These are phyloP conservation scores for Neotoma lepida DNA, from an alignment of 2,113 vertebrate species.

Conservation along the genomic window DNA sequence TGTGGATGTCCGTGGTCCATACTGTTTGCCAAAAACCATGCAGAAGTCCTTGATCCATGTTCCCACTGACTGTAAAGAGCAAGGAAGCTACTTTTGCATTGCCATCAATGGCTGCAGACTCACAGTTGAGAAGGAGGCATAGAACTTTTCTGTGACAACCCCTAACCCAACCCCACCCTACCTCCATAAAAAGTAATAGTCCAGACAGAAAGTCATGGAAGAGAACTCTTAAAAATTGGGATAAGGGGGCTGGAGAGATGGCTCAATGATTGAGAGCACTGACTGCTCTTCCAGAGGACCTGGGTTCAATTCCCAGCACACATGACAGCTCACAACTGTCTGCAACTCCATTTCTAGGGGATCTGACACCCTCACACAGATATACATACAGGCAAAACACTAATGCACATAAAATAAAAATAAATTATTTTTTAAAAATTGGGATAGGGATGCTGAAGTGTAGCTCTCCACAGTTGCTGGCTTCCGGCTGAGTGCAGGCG, in stretches of 20 bases:
- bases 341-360: no score
- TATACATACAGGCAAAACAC: no score
- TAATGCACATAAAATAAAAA: no score
- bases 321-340: no score
- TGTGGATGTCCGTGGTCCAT: neutral
- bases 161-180: neutral
- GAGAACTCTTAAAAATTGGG: neutral
- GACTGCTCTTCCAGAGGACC: no score
- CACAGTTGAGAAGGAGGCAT: neutral
- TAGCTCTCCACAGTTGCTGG: neutral
- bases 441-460: neutral
- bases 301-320: no score
- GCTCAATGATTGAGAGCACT: no score
- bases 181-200: neutral
- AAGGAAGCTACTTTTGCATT: neutral
- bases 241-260: no score
- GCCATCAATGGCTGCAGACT: neutral
- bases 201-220: neutral
- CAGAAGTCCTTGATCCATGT: neutral
- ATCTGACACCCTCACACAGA: no score
- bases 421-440: no score
- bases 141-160: neutral
- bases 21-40: no score
- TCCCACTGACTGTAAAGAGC: neutral
- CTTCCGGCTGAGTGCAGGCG: neutral